A percentile compares a stretch with the other conserved stretches of the same genome.
Evolutionary conservation across 2,797 vertebrate genomes (phyloP).

Genomic region (Rhynchonycteris naso): DNA sequence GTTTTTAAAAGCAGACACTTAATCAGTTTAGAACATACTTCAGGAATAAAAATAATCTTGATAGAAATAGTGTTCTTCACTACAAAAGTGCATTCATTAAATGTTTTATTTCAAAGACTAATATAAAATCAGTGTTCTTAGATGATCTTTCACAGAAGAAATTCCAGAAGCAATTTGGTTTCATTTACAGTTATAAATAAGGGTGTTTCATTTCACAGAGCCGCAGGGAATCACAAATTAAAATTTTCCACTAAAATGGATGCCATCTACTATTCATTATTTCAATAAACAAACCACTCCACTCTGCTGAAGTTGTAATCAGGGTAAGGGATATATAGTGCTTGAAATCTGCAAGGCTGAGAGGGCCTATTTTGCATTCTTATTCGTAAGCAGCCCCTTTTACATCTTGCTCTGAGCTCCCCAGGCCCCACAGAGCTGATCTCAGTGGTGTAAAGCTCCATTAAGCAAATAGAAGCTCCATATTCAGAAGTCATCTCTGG

Average conservation of each 20-base stretch:
- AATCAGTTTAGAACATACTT: conserved; percentile 51
- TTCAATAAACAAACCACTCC: conserved; percentile 72
- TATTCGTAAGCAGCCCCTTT: conserved; percentile 45
- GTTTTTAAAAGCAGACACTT: conserved; percentile 55
- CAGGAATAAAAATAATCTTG: conserved; percentile 48
- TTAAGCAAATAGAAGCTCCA: conserved; percentile 70
- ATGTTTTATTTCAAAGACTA: conserved; percentile 59
- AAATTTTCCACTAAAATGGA: conserved; percentile 72
- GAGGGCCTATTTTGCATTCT: conserved; percentile 67
- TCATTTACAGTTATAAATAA: conserved; percentile 70
- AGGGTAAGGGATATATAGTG: conserved; percentile 45
- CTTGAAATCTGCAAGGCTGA: conserved; percentile 58
- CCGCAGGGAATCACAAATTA: conserved; percentile 78
- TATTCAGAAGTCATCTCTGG: conserved; percentile 73
- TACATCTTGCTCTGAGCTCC: conserved; percentile 43
- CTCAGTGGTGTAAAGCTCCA: conserved; percentile 64
- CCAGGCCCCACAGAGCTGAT: conserved; percentile 66
- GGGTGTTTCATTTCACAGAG: conserved; percentile 74
- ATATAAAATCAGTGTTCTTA: conserved; percentile 61
- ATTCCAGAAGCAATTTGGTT: conserved; percentile 66
- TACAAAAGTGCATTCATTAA: conserved; percentile 54
- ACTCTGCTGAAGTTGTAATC: conserved; percentile 70
- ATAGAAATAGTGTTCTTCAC: conserved; percentile 33
- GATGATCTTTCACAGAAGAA: conserved; percentile 65
- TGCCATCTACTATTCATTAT: conserved; percentile 76